A percentile compares a stretch with the other conserved stretches of the same genome.
These are phyloP conservation scores for Myrmecobius fasciatus DNA, from an alignment of 2,113 vertebrate species.

Conservation along the genomic window DNA sequence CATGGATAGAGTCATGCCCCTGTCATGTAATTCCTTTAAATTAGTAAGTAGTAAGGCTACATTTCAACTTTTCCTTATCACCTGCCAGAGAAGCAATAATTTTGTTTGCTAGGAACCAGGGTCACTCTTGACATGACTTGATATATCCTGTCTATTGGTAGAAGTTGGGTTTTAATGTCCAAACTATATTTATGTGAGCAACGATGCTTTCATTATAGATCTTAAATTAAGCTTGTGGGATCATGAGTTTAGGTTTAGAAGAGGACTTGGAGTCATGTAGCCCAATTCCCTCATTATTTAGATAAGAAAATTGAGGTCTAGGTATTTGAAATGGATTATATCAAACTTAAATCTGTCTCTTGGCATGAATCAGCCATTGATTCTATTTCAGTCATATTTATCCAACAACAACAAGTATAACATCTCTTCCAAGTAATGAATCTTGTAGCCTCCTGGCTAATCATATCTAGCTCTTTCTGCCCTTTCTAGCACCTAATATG, in stretches of 20 bases:
- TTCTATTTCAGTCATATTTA: neutral
- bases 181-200: neutral
- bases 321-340: neutral
- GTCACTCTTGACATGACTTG: neutral
- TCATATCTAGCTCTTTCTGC: neutral
- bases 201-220: neutral
- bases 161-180: neutral
- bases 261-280: neutral
- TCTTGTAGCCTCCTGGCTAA: neutral
- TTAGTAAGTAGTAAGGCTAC: neutral
- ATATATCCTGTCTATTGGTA: neutral
- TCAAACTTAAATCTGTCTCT: neutral
- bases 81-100: neutral
- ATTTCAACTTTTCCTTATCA: neutral
- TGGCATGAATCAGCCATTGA: neutral
- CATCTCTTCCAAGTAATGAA: neutral
- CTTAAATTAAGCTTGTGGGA: neutral
- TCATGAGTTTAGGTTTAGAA: neutral
- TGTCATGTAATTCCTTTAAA: too few species aligned
- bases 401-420: neutral
- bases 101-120: slow-evolving; percentile 2
- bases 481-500: neutral
- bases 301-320: neutral
- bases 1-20: neutral
- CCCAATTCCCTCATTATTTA: neutral